A percentile compares a stretch with the other conserved stretches of the same genome.
These are phyloP conservation scores for Cephus spinipes DNA, from an alignment of 2,888 invertebrate genomes.

Conservation along the genomic window DNA sequence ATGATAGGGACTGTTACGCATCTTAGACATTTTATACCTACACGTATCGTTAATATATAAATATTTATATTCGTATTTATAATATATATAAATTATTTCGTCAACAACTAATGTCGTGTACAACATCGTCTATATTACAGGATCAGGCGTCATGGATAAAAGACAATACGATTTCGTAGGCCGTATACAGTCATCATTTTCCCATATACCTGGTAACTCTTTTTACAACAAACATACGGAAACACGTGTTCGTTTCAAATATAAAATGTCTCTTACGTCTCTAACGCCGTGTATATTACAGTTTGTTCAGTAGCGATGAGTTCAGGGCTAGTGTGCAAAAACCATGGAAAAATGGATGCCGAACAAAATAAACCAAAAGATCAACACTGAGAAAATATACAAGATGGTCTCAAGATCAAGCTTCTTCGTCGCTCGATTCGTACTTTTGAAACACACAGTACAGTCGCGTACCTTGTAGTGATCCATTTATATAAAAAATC, in stretches of 20 bases:
- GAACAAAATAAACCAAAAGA: neutral
- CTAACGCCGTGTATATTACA: conserved; percentile 1
- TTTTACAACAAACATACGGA: neutral
- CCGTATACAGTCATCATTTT: neutral
- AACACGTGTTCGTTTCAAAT: neutral
- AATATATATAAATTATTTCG: conserved; percentile 23
- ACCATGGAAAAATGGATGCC: neutral
- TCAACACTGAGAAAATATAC: neutral
- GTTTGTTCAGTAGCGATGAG: neutral
- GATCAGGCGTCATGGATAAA: conserved; percentile 7
- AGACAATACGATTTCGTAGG: neutral
- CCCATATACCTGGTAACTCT: neutral
- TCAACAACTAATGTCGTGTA: conserved; percentile 31
- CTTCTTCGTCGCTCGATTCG: neutral
- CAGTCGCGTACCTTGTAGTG: neutral
- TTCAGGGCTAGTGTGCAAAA: neutral
- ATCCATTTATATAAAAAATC: neutral
- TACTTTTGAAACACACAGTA: neutral
- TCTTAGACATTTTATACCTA: conserved; percentile 29
- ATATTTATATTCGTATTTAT: conserved; percentile 29
- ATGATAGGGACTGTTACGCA: conserved; percentile 40
- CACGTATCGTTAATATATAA: conserved; percentile 9
- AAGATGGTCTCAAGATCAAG: neutral
- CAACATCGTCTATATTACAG: conserved; percentile 20
- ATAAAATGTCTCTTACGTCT: neutral